Conservation (phyloP, 1,140 invertebrate species). For the Apis laboriosa region DNA sequence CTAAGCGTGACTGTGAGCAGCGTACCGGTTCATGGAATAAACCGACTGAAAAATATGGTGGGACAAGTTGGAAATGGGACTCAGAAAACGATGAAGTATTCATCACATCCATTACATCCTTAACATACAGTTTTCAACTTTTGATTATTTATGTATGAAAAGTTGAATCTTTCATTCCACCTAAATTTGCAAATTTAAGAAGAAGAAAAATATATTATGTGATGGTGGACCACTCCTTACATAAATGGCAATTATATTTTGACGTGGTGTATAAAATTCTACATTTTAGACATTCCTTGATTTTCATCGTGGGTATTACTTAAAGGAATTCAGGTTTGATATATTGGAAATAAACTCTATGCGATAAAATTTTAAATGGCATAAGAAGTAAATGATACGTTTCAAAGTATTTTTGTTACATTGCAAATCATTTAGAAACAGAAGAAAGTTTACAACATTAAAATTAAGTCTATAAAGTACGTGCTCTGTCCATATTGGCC, state of each 20-base stretch:
- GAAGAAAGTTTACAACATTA: conserved; percentile 22
- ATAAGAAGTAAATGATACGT: neutral
- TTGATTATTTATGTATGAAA: conserved; percentile 3
- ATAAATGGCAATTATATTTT: conserved; percentile 37
- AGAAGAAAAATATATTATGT: neutral
- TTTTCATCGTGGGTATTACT: conserved; percentile 29
- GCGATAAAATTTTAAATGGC: neutral
- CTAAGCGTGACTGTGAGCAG: conserved; percentile 62
- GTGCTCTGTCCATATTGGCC: conserved; percentile 53
- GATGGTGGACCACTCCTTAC: conserved; percentile 29
- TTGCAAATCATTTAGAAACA: conserved; percentile 6
- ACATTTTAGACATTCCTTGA: conserved; percentile 37
- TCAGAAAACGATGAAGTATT: conserved; percentile 56
- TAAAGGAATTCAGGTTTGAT: conserved; percentile 14
- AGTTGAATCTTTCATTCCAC: conserved; percentile 25
- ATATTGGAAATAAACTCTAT: neutral
- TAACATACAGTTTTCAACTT: neutral
- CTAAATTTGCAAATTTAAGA: neutral
- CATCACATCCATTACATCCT: conserved; percentile 51
- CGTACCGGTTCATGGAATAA: conserved; percentile 67
- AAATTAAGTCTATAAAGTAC: conserved; percentile 40
- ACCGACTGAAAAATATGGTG: conserved; percentile 57
- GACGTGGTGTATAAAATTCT: conserved; percentile 28
- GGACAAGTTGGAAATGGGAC: conserved; percentile 58
- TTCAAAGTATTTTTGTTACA: neutral